Evolutionary conservation across 2,113 vertebrate species (phyloP), one percentile per base, ranked within the genome.

Genomic region (Mustela nigripes): DNA sequence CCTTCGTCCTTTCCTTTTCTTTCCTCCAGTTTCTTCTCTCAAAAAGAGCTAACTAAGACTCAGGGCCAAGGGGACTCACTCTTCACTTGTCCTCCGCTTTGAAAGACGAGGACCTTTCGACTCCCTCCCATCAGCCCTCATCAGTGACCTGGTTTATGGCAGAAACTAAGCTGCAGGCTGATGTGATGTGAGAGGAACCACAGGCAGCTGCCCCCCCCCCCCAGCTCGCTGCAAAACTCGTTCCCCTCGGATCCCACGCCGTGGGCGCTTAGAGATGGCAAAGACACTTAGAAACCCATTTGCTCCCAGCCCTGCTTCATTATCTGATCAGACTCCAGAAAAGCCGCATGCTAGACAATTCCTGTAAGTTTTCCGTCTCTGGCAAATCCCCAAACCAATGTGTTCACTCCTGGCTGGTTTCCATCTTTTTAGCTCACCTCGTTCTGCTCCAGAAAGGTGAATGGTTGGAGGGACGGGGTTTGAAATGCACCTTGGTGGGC

Each of bases 301-400:
- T 69, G 19, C 76, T 62, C 16, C 91, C 67, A 15, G 56, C 18
- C 63, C 67, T 62, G 31, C 36, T 11, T 78, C 16, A 5, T 50
- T 88, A 56, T 81, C 95, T 76, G 78, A 24, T 81, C 87, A 67
- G 53, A 36, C 76, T 73, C 28, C 48, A 48, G 74, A 5, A 56
- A 22, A 24, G 50, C 69, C 3, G 6, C 16, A 31, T 28, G 63
- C 76, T 16, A 1, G 82, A n/a, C 12, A 8, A 7, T 22, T 71
- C 60, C 71, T 19, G 33, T 78, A 81, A 36, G 14, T 53, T 53
- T 48, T 39, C 26, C 31, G 0, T 53, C n/a, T 39, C 71, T 1
- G 45, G 15, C 26, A 56, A 74, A 26, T 39, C 83, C 69, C 90
- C 63, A 50, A 62, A 24, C 62, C 56, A 4, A 7, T 16, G 3